Conservation (phyloP, 2,888 invertebrate species). For the Ornithoptera alexandrae region DNA sequence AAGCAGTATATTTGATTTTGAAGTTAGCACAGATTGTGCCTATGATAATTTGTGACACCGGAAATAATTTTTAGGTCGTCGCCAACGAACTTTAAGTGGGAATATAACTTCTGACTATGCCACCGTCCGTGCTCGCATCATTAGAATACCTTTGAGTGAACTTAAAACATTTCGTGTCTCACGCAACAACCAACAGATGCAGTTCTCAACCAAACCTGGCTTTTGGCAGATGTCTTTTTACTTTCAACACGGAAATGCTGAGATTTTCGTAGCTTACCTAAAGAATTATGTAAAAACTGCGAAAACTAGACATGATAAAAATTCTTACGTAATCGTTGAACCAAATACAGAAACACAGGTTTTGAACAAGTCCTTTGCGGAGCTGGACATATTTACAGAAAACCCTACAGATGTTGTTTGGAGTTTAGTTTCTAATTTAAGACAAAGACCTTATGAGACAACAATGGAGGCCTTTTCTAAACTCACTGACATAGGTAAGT, state of each 20-base stretch:
- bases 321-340: conserved; percentile 82
- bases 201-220: conserved; percentile 66
- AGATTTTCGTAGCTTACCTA: conserved; percentile 83
- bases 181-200: conserved; percentile 69
- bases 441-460: conserved; percentile 87
- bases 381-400: conserved; percentile 89
- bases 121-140: conserved; percentile 64
- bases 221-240: conserved; percentile 89
- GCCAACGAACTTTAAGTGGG: conserved; percentile 81
- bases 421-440: conserved; percentile 76
- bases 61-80: conserved; percentile 65
- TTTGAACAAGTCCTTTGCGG: conserved; percentile 91
- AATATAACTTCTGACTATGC: conserved; percentile 73
- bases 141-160: conserved; percentile 64
- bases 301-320: conserved; percentile 85
- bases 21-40: no score
- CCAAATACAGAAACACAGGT: conserved; percentile 82
- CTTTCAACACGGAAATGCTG: conserved; percentile 93
- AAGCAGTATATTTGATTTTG: no score
- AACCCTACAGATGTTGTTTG: conserved; percentile 84
- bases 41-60: no score
- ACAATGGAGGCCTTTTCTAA: conserved; percentile 93
- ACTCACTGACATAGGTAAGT: conserved; percentile 86
- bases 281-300: conserved; percentile 82
- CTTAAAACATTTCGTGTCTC: conserved; percentile 66